Evolutionary conservation across 2,113 vertebrate genomes (phyloP).

Genomic region (Brachyistius frenatus): DNA sequence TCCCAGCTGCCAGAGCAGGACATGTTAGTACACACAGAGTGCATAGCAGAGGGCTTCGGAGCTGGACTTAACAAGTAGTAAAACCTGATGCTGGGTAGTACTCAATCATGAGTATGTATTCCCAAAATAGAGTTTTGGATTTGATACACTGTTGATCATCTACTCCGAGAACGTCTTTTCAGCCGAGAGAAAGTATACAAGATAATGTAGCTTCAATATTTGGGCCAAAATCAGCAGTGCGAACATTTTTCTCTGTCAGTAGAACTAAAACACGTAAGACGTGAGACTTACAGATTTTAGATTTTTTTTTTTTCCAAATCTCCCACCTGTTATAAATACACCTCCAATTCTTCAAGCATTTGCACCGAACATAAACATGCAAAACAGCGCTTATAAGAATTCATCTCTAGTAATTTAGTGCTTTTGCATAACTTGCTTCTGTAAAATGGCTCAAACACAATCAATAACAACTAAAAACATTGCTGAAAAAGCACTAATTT

Average conservation of each 20-base stretch:
- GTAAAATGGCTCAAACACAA: too few relatives aligned
- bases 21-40: slow-evolving; percentile 82
- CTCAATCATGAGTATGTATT: slow-evolving; percentile 26
- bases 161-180: background rate
- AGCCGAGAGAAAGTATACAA: background rate
- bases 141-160: slow-evolving; percentile 15
- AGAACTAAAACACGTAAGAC: background rate
- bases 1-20: slow-evolving; percentile 88
- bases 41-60: background rate
- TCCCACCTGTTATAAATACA: slow-evolving; percentile 23
- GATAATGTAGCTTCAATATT: slow-evolving; percentile 3
- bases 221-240: background rate
- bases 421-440: too few relatives aligned
- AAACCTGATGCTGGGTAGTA: slow-evolving; percentile 39
- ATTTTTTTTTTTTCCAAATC: slow-evolving; percentile 15
- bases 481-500: too few relatives aligned
- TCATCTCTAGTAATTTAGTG: too few relatives aligned
- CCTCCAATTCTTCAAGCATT: slow-evolving; percentile 15
- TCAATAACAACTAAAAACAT: too few relatives aligned
- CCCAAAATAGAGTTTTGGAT: slow-evolving; percentile 33
- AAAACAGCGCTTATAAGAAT: too few relatives aligned
- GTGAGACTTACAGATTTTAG: background rate
- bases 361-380: background rate
- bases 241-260: background rate
- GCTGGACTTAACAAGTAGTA: slow-evolving; percentile 29